Conservation (phyloP, 2,797 vertebrate species). For the Somateria mollissima region DNA sequence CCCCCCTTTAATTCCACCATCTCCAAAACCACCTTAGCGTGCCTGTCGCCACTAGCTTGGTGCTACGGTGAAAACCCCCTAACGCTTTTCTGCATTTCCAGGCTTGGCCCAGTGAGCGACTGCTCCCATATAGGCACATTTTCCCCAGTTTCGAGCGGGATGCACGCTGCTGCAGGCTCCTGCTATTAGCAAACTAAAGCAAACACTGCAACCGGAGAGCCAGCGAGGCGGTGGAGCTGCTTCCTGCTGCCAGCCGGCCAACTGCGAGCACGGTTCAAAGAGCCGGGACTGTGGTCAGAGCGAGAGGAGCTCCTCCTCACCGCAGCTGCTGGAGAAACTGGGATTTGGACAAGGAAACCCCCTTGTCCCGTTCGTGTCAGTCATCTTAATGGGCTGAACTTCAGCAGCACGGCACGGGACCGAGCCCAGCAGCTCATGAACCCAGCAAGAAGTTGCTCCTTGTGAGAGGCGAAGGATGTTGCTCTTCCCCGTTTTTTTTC, state of each 20-base stretch:
- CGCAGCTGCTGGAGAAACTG: background rate
- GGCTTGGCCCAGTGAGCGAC: rapidly evolving
- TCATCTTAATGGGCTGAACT: background rate
- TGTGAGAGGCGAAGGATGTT: background rate
- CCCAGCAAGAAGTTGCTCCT: background rate
- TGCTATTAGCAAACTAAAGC: background rate
- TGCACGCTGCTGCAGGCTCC: background rate
- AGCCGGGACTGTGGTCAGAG: background rate
- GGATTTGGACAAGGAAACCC: background rate
- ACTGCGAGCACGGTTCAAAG: background rate
- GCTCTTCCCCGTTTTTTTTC: background rate
- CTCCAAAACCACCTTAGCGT: background rate
- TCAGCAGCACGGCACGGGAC: background rate
- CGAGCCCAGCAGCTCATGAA: background rate
- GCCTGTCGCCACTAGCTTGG: background rate
- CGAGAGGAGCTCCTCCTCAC: background rate
- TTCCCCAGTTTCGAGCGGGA: background rate
- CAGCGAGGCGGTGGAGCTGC: background rate
- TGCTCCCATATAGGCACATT: background rate
- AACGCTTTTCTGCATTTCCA: background rate
- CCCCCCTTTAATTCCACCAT: background rate
- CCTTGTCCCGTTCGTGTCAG: background rate
- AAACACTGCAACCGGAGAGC: background rate
- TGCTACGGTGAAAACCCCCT: background rate
- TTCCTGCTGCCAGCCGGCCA: background rate